These are phyloP conservation scores for Halcyon chelicuti DNA, from an alignment of 2,797 vertebrate species.

Conservation along the genomic window DNA sequence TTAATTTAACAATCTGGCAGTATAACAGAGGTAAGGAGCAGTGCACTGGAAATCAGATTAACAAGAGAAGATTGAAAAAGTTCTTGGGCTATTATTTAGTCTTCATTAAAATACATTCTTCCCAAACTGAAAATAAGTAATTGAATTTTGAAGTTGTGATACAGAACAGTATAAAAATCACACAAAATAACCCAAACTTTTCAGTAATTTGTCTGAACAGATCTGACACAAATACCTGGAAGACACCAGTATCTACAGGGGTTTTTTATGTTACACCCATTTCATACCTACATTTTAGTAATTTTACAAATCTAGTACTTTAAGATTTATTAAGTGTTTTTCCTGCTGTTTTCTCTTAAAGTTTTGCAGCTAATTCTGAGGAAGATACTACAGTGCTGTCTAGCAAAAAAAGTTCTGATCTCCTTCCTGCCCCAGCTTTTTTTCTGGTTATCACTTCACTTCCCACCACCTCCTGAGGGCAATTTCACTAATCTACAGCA, in stretches of 20 bases:
- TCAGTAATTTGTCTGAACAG: not conserved
- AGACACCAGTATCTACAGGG: accelerated
- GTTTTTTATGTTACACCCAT: not conserved
- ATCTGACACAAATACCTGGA: not conserved
- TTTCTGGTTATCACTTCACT: not conserved
- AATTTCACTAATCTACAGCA: not conserved
- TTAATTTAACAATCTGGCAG: not conserved
- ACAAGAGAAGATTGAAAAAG: not conserved
- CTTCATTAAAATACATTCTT: not conserved
- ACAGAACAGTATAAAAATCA: not conserved
- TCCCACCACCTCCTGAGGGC: not conserved
- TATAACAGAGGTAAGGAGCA: not conserved
- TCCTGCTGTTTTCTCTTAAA: not conserved
- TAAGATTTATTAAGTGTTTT: not conserved
- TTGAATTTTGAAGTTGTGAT: not conserved
- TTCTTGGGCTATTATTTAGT: not conserved
- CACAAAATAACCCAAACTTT: not conserved
- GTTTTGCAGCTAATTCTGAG: not conserved
- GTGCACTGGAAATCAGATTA: not conserved
- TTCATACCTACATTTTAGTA: not conserved
- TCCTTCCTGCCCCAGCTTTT: not conserved
- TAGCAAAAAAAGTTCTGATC: not conserved
- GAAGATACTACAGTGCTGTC: not conserved
- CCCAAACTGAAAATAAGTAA: not conserved
- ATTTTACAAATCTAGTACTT: not conserved